phyloP scores from a whole-genome alignment of 2,888 invertebrate genomes.

The Epinotia bilunana region DNA sequence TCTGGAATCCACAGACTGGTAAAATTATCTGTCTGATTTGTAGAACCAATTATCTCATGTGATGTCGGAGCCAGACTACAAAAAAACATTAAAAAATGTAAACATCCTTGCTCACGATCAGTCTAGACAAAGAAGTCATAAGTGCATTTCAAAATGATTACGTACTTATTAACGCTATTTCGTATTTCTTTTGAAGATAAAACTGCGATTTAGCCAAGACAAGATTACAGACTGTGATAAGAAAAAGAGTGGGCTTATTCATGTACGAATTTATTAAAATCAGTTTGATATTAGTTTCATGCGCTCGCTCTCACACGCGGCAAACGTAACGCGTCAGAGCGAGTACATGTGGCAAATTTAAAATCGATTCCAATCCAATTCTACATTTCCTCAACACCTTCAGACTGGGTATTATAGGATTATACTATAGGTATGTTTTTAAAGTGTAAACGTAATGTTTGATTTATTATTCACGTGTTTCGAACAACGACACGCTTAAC shows the following conservation, averaged over 20 bases:
- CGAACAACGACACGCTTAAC: not conserved
- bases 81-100: not conserved
- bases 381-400: not conserved
- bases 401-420: too few species aligned
- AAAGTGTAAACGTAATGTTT: too few species aligned
- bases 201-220: slow-evolving; percentile 1
- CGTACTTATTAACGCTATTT: not conserved
- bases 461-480: not conserved
- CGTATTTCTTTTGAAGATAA: slow-evolving; percentile 6
- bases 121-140: not conserved
- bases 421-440: too few species aligned
- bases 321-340: not conserved
- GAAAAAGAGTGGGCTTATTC: not conserved
- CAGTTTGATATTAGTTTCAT: not conserved
- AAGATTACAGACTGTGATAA: slow-evolving; percentile 25
- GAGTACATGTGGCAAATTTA: not conserved
- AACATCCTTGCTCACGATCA: not conserved
- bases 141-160: slow-evolving; percentile 19
- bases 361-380: not conserved
- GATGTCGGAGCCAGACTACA: not conserved
- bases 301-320: not conserved
- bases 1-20: too few species aligned
- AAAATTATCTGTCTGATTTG: too few species aligned
- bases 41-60: not conserved
- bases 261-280: not conserved